Evolutionary conservation across 2,888 invertebrate genomes (phyloP).

Genomic region (Himalopsyche anomala): DNA sequence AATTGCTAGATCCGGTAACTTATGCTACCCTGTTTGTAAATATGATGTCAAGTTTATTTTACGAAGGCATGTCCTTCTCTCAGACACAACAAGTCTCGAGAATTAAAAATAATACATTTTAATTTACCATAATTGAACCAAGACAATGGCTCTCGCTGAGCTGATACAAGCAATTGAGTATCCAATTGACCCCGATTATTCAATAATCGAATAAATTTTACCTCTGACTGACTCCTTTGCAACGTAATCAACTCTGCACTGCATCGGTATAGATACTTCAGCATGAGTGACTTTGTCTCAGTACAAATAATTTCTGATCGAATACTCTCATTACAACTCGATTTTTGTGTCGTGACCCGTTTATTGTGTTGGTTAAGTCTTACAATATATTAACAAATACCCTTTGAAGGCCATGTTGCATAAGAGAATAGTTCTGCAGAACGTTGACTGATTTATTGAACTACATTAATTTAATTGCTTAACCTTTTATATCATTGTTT

Average conservation of each 20-base stretch:
- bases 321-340: conserved; percentile 53
- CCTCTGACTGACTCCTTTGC: conserved; percentile 1
- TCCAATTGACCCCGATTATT: conserved; percentile 43
- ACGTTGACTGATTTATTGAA: conserved; percentile 27
- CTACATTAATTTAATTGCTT: conserved; percentile 29
- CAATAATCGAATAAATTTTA: conserved; percentile 35
- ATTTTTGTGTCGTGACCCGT: conserved; percentile 58
- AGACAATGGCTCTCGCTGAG: conserved; percentile 22
- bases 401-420: conserved; percentile 39
- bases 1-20: not conserved
- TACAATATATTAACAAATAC: conserved; percentile 35
- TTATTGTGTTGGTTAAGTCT: conserved; percentile 49
- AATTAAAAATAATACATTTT: conserved; percentile 23
- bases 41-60: conserved; percentile 3
- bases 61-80: not conserved
- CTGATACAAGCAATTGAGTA: conserved; percentile 28
- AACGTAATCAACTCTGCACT: not conserved
- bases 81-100: not conserved
- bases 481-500: conserved; percentile 16
- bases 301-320: conserved; percentile 55
- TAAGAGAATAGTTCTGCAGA: not conserved
- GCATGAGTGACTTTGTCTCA: conserved; percentile 29
- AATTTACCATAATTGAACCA: conserved; percentile 36
- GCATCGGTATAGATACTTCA: conserved; percentile 3
- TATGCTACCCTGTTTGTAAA: not conserved